Evolutionary conservation across 2,797 vertebrate genomes (phyloP).

Genomic region (Enteromius radiatus): DNA sequence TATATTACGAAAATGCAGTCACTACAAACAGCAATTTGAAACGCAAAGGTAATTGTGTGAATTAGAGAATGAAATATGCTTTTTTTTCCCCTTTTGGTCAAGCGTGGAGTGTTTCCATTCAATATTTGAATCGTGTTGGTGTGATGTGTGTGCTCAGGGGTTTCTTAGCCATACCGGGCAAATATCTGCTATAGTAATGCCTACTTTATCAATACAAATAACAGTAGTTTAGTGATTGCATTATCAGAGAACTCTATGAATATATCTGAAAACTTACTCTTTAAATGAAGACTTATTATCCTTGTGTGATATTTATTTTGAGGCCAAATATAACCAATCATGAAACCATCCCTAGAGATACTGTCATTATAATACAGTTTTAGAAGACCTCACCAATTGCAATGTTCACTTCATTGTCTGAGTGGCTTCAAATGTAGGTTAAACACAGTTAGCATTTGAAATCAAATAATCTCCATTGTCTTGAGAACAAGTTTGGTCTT

Average conservation of each 20-base stretch:
- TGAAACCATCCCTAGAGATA: conserved; percentile 25
- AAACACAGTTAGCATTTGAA: conserved; percentile 24
- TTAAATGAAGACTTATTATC: conserved; percentile 20
- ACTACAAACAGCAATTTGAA: conserved; percentile 12
- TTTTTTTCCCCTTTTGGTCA: neutral
- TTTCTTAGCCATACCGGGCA: conserved; percentile 42
- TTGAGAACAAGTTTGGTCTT: conserved; percentile 24
- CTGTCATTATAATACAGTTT: conserved; percentile 2
- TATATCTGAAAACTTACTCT: conserved; percentile 50
- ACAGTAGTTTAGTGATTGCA: conserved; percentile 39
- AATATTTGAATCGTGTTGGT: conserved; percentile 44
- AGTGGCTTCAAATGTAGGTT: conserved; percentile 24
- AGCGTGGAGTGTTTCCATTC: conserved; percentile 22
- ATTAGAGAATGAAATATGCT: neutral
- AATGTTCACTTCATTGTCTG: conserved; percentile 13
- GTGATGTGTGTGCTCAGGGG: conserved; percentile 57
- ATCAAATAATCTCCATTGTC: neutral
- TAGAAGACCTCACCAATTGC: conserved; percentile 17
- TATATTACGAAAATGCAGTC: neutral
- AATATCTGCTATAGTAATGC: conserved; percentile 47
- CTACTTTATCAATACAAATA: conserved; percentile 38
- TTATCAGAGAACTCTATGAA: conserved; percentile 28
- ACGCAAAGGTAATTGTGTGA: conserved; percentile 19
- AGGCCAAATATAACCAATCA: conserved; percentile 36
- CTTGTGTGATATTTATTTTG: conserved; percentile 51